Conservation (phyloP, 2,797 vertebrate species). For the Spheniscus humboldti region DNA sequence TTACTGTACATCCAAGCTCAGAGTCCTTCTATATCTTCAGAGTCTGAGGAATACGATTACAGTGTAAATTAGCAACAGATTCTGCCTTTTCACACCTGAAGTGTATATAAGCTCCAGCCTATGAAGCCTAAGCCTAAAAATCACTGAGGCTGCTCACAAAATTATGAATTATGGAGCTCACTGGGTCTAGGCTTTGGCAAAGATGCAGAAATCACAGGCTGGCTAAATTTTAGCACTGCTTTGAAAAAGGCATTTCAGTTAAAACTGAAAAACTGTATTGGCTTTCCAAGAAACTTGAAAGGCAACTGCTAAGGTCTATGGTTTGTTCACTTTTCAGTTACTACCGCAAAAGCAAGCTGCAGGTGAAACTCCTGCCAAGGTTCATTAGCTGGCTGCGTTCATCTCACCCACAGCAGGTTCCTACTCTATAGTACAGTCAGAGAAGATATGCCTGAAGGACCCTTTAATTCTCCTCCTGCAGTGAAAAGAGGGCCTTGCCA, state of each 20-base stretch:
- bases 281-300: background rate
- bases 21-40: background rate
- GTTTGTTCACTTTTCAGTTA: background rate
- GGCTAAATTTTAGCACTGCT: background rate
- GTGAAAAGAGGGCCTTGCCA: background rate
- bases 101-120: background rate
- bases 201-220: background rate
- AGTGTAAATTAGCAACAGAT: background rate
- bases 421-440: background rate
- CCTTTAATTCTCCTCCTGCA: background rate
- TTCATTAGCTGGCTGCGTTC: background rate
- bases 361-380: background rate
- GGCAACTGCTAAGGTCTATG: background rate
- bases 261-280: background rate
- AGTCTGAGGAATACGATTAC: background rate
- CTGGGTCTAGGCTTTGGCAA: background rate
- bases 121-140: background rate
- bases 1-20: background rate
- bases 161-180: background rate
- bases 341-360: background rate
- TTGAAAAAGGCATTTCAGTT: background rate
- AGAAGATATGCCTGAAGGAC: background rate
- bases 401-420: background rate
- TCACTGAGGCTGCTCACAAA: background rate
- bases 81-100: background rate